phyloP scores from a whole-genome alignment of 2,888 invertebrate genomes.

The Terebella lapidaria region DNA sequence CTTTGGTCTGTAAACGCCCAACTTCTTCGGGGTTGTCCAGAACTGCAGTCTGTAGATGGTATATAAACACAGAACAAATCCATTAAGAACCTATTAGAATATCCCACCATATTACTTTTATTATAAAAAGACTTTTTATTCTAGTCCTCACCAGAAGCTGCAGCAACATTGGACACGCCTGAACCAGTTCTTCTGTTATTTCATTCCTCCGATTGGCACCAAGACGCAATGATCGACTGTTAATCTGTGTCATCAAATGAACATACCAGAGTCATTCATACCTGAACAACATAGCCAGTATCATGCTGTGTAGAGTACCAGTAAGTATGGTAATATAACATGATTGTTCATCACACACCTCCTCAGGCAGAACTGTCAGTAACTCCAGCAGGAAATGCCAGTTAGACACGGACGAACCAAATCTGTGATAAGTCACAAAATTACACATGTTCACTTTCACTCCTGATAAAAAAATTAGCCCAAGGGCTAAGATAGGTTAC shows the following conservation, averaged over 20 bases:
- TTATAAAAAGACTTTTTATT: not conserved
- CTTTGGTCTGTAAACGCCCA: conserved; percentile 56
- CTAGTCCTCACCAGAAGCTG: conserved; percentile 65
- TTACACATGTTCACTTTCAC: no score
- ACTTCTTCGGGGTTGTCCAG: conserved; percentile 65
- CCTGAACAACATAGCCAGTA: not conserved
- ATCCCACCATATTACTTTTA: not conserved
- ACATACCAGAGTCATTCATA: not conserved
- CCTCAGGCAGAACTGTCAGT: conserved; percentile 90
- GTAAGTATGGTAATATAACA: not conserved
- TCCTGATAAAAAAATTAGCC: no score
- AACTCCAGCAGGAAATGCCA: conserved; percentile 85
- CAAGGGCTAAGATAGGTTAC: no score
- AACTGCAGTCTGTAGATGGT: conserved; percentile 62
- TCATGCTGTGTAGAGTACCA: no score
- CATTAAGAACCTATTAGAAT: not conserved
- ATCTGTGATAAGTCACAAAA: conserved; percentile 31
- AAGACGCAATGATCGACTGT: conserved; percentile 58
- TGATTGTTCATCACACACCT: no score
- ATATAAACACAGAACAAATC: not conserved
- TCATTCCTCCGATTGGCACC: conserved; percentile 88
- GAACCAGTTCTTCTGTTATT: conserved; percentile 72
- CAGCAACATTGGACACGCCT: conserved; percentile 71
- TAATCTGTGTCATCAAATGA: conserved; percentile 50
- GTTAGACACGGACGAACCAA: conserved; percentile 50